Conservation (phyloP, 2,797 vertebrate genomes). For the Fundulus diaphanus region DNA sequence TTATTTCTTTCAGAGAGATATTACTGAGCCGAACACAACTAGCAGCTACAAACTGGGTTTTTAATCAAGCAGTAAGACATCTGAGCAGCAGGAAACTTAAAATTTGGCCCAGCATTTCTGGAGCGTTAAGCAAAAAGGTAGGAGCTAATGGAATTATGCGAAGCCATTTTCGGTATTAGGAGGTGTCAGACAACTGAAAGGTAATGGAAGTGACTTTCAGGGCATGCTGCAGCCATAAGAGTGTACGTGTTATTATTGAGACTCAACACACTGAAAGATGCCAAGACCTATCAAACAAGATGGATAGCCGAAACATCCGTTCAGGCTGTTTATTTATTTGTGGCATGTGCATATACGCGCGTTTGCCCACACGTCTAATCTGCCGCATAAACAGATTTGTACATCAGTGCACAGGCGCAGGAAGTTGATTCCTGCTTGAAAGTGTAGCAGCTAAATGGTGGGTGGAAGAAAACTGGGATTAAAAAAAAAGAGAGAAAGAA, state of each 20-base stretch:
- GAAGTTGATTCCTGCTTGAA: constrained; percentile 48
- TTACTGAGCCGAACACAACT: constrained; percentile 15
- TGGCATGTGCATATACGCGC: constrained; percentile 31
- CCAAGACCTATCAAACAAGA: constrained; percentile 63
- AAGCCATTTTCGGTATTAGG: constrained; percentile 16
- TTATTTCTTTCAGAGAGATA: constrained; percentile 8
- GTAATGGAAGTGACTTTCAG: constrained; percentile 34
- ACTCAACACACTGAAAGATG: constrained; percentile 63
- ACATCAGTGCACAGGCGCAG: constrained; percentile 55
- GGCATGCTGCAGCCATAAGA: constrained; percentile 20
- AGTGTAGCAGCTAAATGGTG: constrained; percentile 65
- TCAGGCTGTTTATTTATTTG: constrained; percentile 40
- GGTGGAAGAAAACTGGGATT: constrained; percentile 62
- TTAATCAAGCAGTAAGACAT: constrained; percentile 16
- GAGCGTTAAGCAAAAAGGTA: constrained; percentile 11
- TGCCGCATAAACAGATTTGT: constrained; percentile 53
- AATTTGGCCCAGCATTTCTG: constrained; percentile 17
- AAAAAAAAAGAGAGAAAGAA: constrained; percentile 31
- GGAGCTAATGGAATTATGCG: constrained; percentile 18
- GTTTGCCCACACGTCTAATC: constrained; percentile 49
- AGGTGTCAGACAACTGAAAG: constrained; percentile 29
- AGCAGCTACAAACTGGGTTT: constrained; percentile 23
- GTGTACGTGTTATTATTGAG: constrained; percentile 61
- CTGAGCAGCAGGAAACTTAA: constrained; percentile 12
- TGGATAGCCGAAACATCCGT: constrained; percentile 55